A percentile compares a stretch with the other conserved stretches of the same genome.
Conservation (phyloP, 35 echinoderm and acorn worm species). For the Diadema setosum region DNA sequence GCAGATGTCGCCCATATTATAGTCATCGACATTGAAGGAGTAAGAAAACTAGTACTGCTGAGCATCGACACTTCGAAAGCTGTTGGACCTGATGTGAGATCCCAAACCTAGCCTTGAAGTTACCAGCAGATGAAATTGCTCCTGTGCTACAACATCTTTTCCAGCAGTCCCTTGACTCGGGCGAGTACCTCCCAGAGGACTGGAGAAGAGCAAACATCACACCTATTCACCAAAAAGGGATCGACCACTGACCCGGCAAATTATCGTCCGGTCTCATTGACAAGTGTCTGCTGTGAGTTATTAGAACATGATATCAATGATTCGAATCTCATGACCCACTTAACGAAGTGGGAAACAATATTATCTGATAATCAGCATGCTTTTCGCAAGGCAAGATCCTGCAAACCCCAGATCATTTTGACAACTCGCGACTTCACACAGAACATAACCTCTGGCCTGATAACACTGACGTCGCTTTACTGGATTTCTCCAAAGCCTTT, state of each 20-base stretch:
- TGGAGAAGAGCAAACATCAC: neutral
- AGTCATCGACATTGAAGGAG: too few relatives aligned
- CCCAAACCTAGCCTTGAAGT: too few relatives aligned
- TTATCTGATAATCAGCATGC: neutral
- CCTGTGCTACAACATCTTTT: too few relatives aligned
- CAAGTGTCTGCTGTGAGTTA: slow-evolving; percentile 1
- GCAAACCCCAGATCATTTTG: neutral
- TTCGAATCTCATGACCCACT: neutral
- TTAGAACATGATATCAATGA: neutral
- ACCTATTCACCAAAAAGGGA: neutral
- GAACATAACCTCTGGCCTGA: neutral
- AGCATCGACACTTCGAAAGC: too few relatives aligned
- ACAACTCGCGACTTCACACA: neutral
- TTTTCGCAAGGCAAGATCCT: neutral
- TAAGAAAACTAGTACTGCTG: too few relatives aligned
- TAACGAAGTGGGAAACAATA: neutral
- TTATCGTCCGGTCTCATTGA: slow-evolving; percentile 11
- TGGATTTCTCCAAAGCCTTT: slow-evolving; percentile 15
- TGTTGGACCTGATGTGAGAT: too few relatives aligned
- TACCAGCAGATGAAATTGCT: too few relatives aligned
- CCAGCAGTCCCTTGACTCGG: too few relatives aligned
- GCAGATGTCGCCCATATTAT: too few relatives aligned
- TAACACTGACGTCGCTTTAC: neutral
- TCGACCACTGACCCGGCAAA: neutral
- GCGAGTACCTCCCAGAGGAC: neutral